Base-by-base conservation (phyloP, 2,888 invertebrate genomes). In the Melipona beecheii region DNA sequence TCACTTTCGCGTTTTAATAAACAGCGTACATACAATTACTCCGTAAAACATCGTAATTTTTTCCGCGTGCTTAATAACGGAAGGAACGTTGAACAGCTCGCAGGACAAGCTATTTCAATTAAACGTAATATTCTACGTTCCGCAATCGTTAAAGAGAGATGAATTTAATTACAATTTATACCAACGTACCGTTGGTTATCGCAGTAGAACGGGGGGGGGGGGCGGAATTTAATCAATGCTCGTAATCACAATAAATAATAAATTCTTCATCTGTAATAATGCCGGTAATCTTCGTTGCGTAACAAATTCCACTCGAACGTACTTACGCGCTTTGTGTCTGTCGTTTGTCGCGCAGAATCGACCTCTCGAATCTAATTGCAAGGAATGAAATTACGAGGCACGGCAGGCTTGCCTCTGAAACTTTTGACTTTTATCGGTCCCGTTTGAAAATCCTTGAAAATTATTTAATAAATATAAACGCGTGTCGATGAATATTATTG, bases 151-250 rank as follows among this genome's bases (percentile, higher is more conserved):
- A 75, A 75, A 66, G 56, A 17, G 43, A 15, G 65, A 66, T 9
- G 21, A 49, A 75, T 66, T 56, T 66, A 75, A 75, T 75, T 75
- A 75, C 27, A 66, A 75, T 75, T 56, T 21, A 66, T 66, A 66
- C 56, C 27, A 56, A 43, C 56, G 56, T 75, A 56, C 43, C 66
- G 24, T 9, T 27, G 65, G 31, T 75, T 27, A 65, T 24, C 11
- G 64, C 13, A 24, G 24, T 52, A 24, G 43, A 54, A 31, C 4
- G 4, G 31, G 31, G 54, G 1, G 24, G 1, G 27, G 27, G 27
- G 1, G 27, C n/a, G 19, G 36, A 54, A 74, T 65, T 54, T 64
- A 54, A 74, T 74, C 52, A 9, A 65, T 36, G 52, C 54, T 74
- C 43, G 74, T 65, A 65, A 74, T 74, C 43, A 36, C 24, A 54